Conservation (phyloP, 2,797 vertebrate genomes). For the Philypnodon macrostomus region DNA sequence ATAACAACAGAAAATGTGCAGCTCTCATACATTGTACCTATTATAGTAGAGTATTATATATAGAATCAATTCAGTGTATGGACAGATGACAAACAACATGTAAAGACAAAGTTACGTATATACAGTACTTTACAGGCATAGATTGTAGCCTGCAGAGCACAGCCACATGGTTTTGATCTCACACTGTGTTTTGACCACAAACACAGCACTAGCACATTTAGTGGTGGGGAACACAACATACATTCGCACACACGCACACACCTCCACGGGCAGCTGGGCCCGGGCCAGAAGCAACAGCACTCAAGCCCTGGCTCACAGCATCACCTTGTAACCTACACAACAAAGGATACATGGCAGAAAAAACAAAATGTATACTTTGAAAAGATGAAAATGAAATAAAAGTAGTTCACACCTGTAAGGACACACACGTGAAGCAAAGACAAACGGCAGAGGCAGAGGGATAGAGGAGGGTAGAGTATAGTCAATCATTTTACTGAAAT, state of each 20-base stretch:
- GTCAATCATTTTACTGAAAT: too few species aligned
- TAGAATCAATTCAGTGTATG: too few species aligned
- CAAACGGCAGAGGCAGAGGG: too few species aligned
- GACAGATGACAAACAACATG: conserved; percentile 1
- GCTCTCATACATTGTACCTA: too few species aligned
- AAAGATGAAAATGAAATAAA: neutral
- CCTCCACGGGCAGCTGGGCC: conserved; percentile 35
- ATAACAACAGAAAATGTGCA: too few species aligned
- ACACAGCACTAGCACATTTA: conserved; percentile 38
- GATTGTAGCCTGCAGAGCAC: conserved; percentile 18
- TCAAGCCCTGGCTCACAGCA: conserved; percentile 49
- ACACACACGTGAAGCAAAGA: too few species aligned
- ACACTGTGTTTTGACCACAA: conserved; percentile 41
- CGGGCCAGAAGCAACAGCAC: conserved; percentile 58
- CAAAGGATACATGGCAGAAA: conserved; percentile 39
- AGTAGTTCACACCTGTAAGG: conserved; percentile 4
- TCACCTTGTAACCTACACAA: conserved; percentile 57
- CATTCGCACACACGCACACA: conserved; percentile 11
- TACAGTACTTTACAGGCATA: conserved; percentile 18
- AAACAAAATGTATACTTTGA: conserved; percentile 17
- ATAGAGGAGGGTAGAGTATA: conserved; percentile 25
- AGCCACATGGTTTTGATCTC: conserved; percentile 37
- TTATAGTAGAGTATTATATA: too few species aligned
- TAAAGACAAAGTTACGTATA: conserved; percentile 1
- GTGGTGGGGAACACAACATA: conserved; percentile 26